These are phyloP conservation scores for Philopotamus ludificatus DNA, from an alignment of 1,140 invertebrate species.

Conservation along the genomic window DNA sequence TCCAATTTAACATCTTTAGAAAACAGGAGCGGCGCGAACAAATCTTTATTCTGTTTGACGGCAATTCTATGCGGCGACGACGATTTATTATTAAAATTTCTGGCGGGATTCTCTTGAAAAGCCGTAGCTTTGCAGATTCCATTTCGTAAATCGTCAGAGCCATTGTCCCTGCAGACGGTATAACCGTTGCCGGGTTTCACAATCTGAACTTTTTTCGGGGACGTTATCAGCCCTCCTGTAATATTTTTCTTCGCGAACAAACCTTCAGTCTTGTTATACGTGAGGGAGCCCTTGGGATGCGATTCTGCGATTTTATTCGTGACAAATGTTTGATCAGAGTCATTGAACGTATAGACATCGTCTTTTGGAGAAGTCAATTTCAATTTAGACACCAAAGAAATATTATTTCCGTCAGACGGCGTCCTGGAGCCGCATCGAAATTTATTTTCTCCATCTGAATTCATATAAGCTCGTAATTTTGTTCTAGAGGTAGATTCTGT, in stretches of 20 bases:
- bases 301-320: conserved; percentile 41
- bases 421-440: not conserved
- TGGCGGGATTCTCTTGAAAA: not conserved
- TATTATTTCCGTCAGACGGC: conserved; percentile 8
- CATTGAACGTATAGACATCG: conserved; percentile 38
- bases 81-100: conserved; percentile 6
- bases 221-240: not conserved
- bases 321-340: conserved; percentile 16
- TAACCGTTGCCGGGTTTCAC: conserved; percentile 15
- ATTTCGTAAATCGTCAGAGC: conserved; percentile 6
- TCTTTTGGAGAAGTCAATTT: conserved; percentile 12
- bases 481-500: conserved; percentile 45
- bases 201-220: conserved; percentile 12
- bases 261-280: not conserved
- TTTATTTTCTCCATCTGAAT: conserved; percentile 13
- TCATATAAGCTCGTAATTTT: conserved; percentile 42
- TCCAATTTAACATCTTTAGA: conserved; percentile 11
- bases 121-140: conserved; percentile 21
- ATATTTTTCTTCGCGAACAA: not conserved
- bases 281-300: conserved; percentile 38
- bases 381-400: not conserved
- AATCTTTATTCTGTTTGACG: conserved; percentile 33
- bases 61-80: conserved; percentile 15
- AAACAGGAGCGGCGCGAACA: conserved; percentile 21
- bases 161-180: not conserved